Conservation (phyloP, 2,888 invertebrate species). For the Oscheius myriophilus region DNA sequence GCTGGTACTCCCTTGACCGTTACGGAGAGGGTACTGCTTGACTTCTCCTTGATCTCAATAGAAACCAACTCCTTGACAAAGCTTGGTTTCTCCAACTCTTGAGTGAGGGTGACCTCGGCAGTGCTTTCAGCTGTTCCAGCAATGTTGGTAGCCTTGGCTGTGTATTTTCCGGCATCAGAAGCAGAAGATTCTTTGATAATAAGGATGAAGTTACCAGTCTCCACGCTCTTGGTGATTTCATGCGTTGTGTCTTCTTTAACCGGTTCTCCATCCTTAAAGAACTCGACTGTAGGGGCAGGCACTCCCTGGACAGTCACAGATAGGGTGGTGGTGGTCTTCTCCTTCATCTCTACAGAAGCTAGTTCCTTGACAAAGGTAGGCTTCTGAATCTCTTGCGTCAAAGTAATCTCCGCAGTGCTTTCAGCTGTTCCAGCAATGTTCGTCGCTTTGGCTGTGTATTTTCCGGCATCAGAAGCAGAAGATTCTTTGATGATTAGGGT, state of each 20-base stretch:
- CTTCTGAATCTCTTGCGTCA: conserved; percentile 32
- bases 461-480: conserved; percentile 45
- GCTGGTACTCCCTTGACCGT: conserved; percentile 87
- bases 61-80: conserved; percentile 42
- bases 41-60: conserved; percentile 39
- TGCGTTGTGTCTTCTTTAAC: conserved; percentile 73
- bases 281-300: conserved; percentile 87
- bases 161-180: conserved; percentile 52
- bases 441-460: conserved; percentile 48
- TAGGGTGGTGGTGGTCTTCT: conserved; percentile 28
- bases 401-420: conserved; percentile 42
- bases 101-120: conserved; percentile 43
- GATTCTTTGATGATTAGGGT: conserved; percentile 50
- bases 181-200: conserved; percentile 44
- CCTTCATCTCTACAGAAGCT: conserved; percentile 39
- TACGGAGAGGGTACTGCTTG: conserved; percentile 73
- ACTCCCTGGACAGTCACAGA: conserved; percentile 84
- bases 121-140: conserved; percentile 50
- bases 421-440: conserved; percentile 54
- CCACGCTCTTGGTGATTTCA: conserved; percentile 44
- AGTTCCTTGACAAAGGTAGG: conserved; percentile 49
- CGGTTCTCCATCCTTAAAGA: conserved; percentile 83
- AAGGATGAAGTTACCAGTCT: conserved; percentile 76
- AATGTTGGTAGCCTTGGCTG: conserved; percentile 47
- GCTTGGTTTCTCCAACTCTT: conserved; percentile 32